Percentiles rank a stretch among this genome's conserved stretches.
phyloP scores from a whole-genome alignment of 2,888 invertebrate genomes.

The Minunthozetes semirufus region DNA sequence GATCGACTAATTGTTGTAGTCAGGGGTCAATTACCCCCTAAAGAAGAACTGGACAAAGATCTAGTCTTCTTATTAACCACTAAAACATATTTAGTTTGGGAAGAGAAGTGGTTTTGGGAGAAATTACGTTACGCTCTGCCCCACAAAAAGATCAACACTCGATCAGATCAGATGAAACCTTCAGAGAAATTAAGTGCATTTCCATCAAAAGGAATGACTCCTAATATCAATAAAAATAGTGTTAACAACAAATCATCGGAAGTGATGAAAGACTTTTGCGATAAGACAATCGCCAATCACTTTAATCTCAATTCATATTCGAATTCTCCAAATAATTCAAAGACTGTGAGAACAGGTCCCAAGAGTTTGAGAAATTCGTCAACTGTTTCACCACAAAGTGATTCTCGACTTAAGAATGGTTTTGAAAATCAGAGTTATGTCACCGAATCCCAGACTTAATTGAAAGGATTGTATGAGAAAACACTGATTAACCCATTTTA shows the following conservation, averaged over 20 bases:
- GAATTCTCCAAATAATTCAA: constrained; percentile 1
- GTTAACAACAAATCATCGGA: constrained; percentile 30
- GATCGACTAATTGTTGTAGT: constrained; percentile 44
- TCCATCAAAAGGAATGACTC: neutral
- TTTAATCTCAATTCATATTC: constrained; percentile 36
- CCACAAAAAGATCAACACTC: constrained; percentile 38
- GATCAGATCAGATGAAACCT: constrained; percentile 14
- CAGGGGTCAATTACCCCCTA: constrained; percentile 43
- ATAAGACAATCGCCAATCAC: constrained; percentile 39
- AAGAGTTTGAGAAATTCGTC: constrained; percentile 35
- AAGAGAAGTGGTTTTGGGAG: constrained; percentile 45
- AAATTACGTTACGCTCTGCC: constrained; percentile 44
- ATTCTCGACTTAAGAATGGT: constrained; percentile 10
- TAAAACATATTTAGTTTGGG: constrained; percentile 44
- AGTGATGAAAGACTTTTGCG: constrained; percentile 38
- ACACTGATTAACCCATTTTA: neutral
- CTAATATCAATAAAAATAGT: neutral
- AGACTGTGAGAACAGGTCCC: constrained; percentile 16
- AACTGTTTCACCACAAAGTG: constrained; percentile 3
- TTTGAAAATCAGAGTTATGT: constrained; percentile 38
- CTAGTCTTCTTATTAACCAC: constrained; percentile 43
- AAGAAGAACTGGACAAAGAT: constrained; percentile 44
- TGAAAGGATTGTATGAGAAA: neutral
- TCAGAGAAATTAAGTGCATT: neutral
- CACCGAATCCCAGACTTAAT: constrained; percentile 38